Base-by-base conservation (phyloP, 2,113 vertebrate species). In the Catharus fuscescens region DNA sequence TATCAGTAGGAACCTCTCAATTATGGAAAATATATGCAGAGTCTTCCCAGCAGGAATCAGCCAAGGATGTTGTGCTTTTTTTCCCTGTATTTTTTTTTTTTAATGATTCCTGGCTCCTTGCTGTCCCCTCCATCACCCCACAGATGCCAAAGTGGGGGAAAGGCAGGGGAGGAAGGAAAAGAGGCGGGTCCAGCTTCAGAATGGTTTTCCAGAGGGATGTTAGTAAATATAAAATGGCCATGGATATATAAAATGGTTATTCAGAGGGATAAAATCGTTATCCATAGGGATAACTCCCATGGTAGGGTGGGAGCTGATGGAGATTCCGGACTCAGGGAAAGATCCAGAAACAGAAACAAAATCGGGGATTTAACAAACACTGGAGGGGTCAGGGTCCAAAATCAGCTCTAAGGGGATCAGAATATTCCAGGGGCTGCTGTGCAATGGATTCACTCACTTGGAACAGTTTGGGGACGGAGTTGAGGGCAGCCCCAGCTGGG, bases 381-480 rank as follows among this genome's bases (percentile, higher is more conserved):
- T 23, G 45, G 91, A 15, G n/a, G 16, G 13, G 16, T 1, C 23
- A 1, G 57, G 36, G 48, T 19, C 56, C 12, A 26, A 59, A 64
- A 38, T 26, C 32, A 18, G 40, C 38, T 64, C 19, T 3, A 0
- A 5, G 3, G 56, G 47, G 26, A 64, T 47, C 38, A 29, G 72
- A 29, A 66, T 7, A 25, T 50, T 57, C 72, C 64, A 9, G 45
- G 25, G 44, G 48, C 59, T 50, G 53, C 40, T 9, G 32, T 6
- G 74, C 65, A 12, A 1, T 1, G 90, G 59, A 4, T 69, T 3
- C 0, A 0, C 7, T 64, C 72, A 8, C 38, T 36, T 6, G 0
- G 84, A 76, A 80, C 12, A 2, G n/a, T 8, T 0, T 8, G 69
- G 32, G 59, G 69, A 28, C 74, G 38, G 54, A 26, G 57, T 56